phyloP scores from a whole-genome alignment of 2,888 invertebrate species.

The Epinotia bilunana region DNA sequence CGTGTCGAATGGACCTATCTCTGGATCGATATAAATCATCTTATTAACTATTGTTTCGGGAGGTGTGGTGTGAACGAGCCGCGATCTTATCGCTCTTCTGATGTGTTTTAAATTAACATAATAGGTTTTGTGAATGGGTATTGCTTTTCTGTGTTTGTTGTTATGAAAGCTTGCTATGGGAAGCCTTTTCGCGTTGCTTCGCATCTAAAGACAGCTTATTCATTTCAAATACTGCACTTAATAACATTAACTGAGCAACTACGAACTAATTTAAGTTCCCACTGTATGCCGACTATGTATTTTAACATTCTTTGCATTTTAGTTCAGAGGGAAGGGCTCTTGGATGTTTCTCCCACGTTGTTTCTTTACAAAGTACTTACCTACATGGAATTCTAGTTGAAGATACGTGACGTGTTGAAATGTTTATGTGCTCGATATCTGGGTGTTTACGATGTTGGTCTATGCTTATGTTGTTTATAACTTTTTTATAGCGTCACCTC shows the following conservation, averaged over 20 bases:
- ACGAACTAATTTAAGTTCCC: neutral
- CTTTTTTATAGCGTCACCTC: slow-evolving; percentile 31
- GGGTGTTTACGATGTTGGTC: slow-evolving; percentile 32
- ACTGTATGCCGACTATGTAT: neutral
- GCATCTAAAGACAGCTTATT: neutral
- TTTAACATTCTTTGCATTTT: slow-evolving; percentile 11
- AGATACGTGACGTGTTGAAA: slow-evolving; percentile 28
- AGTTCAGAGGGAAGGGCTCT: neutral
- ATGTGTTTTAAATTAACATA: slow-evolving; percentile 85
- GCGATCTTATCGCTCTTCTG: slow-evolving; percentile 76
- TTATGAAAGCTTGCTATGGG: slow-evolving; percentile 63
- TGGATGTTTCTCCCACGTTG: slow-evolving; percentile 24
- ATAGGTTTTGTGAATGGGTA: slow-evolving; percentile 84
- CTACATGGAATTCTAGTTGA: slow-evolving; percentile 27
- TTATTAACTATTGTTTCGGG: slow-evolving; percentile 85
- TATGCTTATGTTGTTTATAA: slow-evolving; percentile 21
- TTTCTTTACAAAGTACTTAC: slow-evolving; percentile 18
- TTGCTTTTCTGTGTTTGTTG: slow-evolving; percentile 78
- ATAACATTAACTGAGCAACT: neutral
- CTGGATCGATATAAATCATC: slow-evolving; percentile 83
- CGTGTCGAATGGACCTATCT: slow-evolving; percentile 80
- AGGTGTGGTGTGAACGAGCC: slow-evolving; percentile 83
- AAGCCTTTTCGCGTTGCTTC: slow-evolving; percentile 52
- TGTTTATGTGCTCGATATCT: slow-evolving; percentile 33
- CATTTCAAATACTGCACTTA: neutral